A percentile compares a stretch with the other conserved stretches of the same genome.
These are phyloP conservation scores for Dipus sagitta DNA, from an alignment of 2,797 vertebrate genomes.

Conservation along the genomic window DNA sequence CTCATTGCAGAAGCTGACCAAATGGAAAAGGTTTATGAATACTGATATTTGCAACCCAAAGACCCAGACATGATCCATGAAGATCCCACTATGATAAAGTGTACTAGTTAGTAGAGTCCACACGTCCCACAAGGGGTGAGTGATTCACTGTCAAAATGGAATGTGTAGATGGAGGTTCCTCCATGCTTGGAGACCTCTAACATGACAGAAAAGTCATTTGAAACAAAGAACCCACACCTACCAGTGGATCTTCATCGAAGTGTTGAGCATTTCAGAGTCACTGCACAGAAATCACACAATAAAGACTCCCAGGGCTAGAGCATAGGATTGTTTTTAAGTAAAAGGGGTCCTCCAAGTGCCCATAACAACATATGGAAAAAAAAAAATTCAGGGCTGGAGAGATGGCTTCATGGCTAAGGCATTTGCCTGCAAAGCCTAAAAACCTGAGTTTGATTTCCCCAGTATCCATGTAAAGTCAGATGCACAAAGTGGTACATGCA, in stretches of 20 bases:
- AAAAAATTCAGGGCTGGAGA: too few relatives aligned
- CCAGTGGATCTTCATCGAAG: constrained; percentile 4
- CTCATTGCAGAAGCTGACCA: background rate
- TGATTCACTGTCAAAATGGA: background rate
- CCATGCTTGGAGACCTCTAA: background rate
- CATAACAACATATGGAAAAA: background rate
- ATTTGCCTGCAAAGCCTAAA: too few relatives aligned
- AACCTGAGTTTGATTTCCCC: too few relatives aligned
- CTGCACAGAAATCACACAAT: constrained; percentile 15
- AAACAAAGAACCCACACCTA: background rate
- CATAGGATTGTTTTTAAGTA: background rate
- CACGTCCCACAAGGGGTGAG: background rate
- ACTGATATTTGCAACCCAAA: background rate
- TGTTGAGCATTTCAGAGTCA: constrained; percentile 18
- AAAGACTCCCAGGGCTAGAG: background rate
- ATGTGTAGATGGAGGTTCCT: background rate
- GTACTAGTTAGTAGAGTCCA: background rate
- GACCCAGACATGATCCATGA: background rate
- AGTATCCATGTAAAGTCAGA: too few relatives aligned
- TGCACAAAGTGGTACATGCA: too few relatives aligned
- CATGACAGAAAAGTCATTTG: background rate
- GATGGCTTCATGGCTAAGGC: too few relatives aligned
- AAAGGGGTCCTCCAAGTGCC: background rate
- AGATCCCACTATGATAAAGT: background rate
- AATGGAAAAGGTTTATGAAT: background rate